Percentiles rank a stretch among this genome's conserved stretches.
phyloP scores from a whole-genome alignment of 2,888 invertebrate genomes.

The Drosophila siamana region DNA sequence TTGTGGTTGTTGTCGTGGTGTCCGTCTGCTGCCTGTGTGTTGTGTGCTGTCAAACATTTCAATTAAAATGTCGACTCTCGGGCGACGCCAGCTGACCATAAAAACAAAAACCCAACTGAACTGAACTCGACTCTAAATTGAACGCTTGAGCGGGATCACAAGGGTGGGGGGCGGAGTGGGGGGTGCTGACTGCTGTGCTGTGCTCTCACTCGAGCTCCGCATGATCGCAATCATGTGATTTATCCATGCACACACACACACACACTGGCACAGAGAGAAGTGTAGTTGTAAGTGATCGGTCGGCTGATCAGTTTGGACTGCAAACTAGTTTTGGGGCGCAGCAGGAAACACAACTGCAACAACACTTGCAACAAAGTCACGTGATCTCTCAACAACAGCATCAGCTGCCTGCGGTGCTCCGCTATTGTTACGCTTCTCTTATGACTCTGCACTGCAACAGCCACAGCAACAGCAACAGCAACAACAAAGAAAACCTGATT shows the following conservation, averaged over 20 bases:
- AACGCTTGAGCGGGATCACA: conserved; percentile 43
- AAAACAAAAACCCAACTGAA: conserved; percentile 37
- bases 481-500: conserved; percentile 37
- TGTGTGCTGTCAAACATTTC: conserved; percentile 72
- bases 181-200: background rate
- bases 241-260: conserved; percentile 30
- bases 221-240: conserved; percentile 76
- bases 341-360: conserved; percentile 36
- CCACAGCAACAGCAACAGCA: background rate
- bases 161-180: background rate
- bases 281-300: conserved; percentile 33
- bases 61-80: conserved; percentile 61
- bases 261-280: background rate
- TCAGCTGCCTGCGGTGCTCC: conserved; percentile 45
- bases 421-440: conserved; percentile 32
- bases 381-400: conserved; percentile 57
- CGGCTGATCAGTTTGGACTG: conserved; percentile 47
- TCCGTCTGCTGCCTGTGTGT: background rate
- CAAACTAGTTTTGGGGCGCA: conserved; percentile 57
- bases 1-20: too few relatives aligned
- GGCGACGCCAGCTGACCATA: conserved; percentile 31
- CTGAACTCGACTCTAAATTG: conserved; percentile 61
- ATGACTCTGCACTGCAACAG: too few relatives aligned
- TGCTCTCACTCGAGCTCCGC: conserved; percentile 55
- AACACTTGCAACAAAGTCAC: conserved; percentile 69